Conservation (phyloP, 2,797 vertebrate genomes). For the Limosa lapponica region DNA sequence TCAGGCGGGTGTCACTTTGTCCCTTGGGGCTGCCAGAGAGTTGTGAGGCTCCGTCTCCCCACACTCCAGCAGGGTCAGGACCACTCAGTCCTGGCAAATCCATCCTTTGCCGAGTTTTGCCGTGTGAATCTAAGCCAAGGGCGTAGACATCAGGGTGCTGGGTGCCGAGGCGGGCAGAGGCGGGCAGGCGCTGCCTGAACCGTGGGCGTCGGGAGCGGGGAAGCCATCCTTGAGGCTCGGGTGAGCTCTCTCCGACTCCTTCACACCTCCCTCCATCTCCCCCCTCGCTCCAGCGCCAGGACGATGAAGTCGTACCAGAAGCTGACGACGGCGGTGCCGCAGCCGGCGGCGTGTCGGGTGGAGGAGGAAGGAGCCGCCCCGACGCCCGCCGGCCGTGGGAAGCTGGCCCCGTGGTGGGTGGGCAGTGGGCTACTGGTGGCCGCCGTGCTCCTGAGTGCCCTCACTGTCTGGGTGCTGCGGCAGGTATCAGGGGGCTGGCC, state of each 20-base stretch:
- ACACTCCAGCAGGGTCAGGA: neutral
- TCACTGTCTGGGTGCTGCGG: slow-evolving; percentile 63
- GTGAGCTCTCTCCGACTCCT: neutral
- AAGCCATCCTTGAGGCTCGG: neutral
- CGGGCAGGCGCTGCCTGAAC: neutral
- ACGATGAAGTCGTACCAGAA: slow-evolving; percentile 71
- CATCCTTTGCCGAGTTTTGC: neutral
- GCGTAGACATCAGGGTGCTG: neutral
- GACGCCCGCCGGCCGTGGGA: fast-evolving
- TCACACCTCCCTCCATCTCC: neutral
- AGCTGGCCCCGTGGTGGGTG: slow-evolving; percentile 54
- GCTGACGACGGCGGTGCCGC: neutral
- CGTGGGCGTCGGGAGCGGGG: fast-evolving
- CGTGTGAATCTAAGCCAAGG: fast-evolving
- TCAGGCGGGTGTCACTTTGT: neutral
- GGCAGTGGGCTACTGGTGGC: slow-evolving; percentile 49
- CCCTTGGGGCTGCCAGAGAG: neutral
- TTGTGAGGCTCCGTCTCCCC: fast-evolving
- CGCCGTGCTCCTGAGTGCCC: slow-evolving; percentile 22
- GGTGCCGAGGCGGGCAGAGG: neutral
- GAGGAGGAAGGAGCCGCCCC: slow-evolving; percentile 36
- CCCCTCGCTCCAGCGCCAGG: neutral
- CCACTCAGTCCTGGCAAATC: neutral
- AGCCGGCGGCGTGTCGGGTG: neutral
- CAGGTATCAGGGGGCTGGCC: slow-evolving; percentile 48